Base-by-base conservation (phyloP, 2,797 vertebrate genomes). In the Sebastes variabilis region DNA sequence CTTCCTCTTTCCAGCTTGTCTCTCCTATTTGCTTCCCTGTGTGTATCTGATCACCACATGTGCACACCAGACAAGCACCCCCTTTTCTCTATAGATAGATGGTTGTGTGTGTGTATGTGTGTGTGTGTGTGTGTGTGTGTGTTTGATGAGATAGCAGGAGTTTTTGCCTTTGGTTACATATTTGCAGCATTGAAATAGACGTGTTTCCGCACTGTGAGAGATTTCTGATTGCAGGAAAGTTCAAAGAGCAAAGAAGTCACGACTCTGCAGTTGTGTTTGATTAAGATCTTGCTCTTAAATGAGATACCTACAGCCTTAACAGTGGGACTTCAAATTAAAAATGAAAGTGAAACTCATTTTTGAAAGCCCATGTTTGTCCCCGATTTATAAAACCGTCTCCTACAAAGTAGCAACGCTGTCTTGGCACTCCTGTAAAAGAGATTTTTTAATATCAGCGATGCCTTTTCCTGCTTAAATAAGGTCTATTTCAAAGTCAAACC, bases 101-200 rank as follows among this genome's bases (percentile, higher is more conserved):
- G 0, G 36, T 36, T 36, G 12, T 29, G 56, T 59, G 18, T 61
- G 27, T 60, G 25, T 20, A 16, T 30, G 52, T 52, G 27, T 52
- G 27, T 27, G 61, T 68, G 58, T 66, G 34, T 73, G 52, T 52
- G 32, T 20, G 14, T 36, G 20, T 27, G 60, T 68, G 58, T 66
- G 34, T 73, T 54, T 66, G 70, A 79, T 81, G 60, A 77, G 78
- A 75, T 42, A 54, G 22, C 22, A 10, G 58, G 8, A 8, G 29
- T 10, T 27, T 60, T 68, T 64, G 32, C 55, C 58, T 54, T 54
- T 20, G 68, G 66, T 82, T 38, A 54, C 24, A 25, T 8, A 72
- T 68, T 52, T 36, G 9, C 46, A 62, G 59, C 16, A 4, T 1
- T 20, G 30, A 76, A 27, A 59, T 16, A 18, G 42, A 18, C 1